These are phyloP conservation scores for Propithecus coquereli DNA, from an alignment of 2,113 vertebrate species.

Conservation along the genomic window DNA sequence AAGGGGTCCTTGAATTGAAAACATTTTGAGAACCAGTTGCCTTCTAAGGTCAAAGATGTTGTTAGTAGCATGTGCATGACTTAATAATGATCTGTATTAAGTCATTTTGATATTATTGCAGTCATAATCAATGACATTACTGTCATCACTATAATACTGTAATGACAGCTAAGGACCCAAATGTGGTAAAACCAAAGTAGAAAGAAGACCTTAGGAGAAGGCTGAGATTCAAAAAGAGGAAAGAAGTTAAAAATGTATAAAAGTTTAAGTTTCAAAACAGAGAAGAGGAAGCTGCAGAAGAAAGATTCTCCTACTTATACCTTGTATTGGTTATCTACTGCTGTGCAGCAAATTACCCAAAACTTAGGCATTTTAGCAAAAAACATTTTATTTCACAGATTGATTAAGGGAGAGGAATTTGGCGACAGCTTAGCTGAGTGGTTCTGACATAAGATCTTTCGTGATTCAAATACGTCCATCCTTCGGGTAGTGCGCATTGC, in stretches of 20 bases:
- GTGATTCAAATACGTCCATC: too few relatives aligned
- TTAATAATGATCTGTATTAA: too few relatives aligned
- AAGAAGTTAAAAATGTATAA: not conserved
- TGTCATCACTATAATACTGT: too few relatives aligned
- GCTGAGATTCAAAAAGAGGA: not conserved
- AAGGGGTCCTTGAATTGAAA: not conserved
- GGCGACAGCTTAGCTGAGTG: not conserved
- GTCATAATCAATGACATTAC: too few relatives aligned
- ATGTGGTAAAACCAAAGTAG: not conserved
- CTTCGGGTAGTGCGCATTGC: too few relatives aligned
- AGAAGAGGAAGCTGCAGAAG: not conserved
- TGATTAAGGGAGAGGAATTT: not conserved
- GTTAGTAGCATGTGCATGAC: too few relatives aligned
- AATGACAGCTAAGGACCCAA: not conserved
- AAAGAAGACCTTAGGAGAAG: not conserved
- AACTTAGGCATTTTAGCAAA: not conserved
- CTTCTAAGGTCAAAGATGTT: not conserved
- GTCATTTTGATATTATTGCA: too few relatives aligned
- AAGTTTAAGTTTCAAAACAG: not conserved
- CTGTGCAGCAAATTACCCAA: not conserved
- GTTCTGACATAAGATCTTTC: not conserved
- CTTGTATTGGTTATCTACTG: not conserved
- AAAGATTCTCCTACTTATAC: not conserved
- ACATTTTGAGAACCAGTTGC: not conserved
- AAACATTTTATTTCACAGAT: not conserved